Conservation (phyloP, 2,888 invertebrate species). For the Phengaris arion region DNA sequence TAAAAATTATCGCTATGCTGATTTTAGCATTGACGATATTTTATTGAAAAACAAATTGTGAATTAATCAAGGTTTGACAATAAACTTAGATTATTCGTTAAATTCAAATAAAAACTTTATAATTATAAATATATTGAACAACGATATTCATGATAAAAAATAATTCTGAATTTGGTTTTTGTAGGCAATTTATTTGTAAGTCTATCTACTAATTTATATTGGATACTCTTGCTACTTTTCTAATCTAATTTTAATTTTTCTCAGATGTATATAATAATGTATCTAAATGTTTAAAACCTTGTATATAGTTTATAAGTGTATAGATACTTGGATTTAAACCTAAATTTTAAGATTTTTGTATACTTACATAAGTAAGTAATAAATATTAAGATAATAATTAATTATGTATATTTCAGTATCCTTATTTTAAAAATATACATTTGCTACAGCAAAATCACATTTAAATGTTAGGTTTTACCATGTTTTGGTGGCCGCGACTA, state of each 20-base stretch:
- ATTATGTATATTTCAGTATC: neutral
- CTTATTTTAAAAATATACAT: neutral
- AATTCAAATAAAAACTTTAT: conserved; percentile 6
- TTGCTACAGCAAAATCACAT: neutral
- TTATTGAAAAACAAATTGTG: neutral
- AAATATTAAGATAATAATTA: neutral
- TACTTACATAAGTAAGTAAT: neutral
- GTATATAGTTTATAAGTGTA: conserved; percentile 8
- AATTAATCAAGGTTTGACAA: conserved; percentile 44
- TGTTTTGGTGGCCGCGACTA: neutral
- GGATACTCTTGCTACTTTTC: neutral
- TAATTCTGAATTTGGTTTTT: neutral
- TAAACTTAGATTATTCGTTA: conserved; percentile 39
- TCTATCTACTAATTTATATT: neutral
- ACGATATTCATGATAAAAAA: neutral
- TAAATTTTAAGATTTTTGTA: conserved; percentile 6
- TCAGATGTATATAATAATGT: neutral
- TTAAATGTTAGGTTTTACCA: neutral
- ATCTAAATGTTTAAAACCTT: neutral
- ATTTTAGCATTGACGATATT: conserved; percentile 12
- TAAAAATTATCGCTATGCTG: neutral
- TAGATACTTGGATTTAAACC: neutral
- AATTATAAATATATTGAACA: conserved; percentile 3
- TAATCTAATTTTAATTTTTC: neutral
- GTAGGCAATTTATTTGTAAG: too few species aligned